A percentile compares a stretch with the other conserved stretches of the same genome.
These are phyloP conservation scores for Leptinotarsa tumamoca DNA, from an alignment of 2,888 invertebrate species.

Conservation along the genomic window DNA sequence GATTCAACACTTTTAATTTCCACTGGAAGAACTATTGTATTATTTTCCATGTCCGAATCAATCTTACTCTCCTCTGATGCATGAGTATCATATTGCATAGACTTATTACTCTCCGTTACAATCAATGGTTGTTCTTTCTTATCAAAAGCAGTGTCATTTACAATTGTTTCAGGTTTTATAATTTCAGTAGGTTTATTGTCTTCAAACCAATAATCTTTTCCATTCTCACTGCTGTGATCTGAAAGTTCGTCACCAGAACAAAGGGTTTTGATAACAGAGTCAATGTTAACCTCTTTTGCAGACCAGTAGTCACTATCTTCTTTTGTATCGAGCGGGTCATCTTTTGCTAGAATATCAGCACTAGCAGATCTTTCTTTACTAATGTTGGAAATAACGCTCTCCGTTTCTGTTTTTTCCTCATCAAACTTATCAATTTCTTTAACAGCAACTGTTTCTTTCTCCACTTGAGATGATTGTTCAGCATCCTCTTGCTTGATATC, in stretches of 20 bases:
- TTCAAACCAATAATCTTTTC: conserved; percentile 58
- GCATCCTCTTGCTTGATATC: conserved; percentile 27
- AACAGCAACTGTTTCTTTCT: conserved; percentile 56
- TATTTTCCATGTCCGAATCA: not conserved
- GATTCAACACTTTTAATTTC: conserved; percentile 39
- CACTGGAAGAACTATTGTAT: not conserved
- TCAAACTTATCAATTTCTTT: conserved; percentile 62
- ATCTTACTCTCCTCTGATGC: not conserved
- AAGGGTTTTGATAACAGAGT: conserved; percentile 83
- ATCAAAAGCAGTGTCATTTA: conserved; percentile 33
- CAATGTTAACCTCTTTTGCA: conserved; percentile 82
- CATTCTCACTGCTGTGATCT: conserved; percentile 62
- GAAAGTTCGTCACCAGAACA: conserved; percentile 69
- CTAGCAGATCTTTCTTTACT: conserved; percentile 61
- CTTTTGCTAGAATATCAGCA: conserved; percentile 63
- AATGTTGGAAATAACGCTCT: conserved; percentile 60
- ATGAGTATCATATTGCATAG: not conserved
- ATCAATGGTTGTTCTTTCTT: conserved; percentile 33
- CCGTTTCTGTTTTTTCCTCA: conserved; percentile 62
- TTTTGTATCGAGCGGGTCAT: conserved; percentile 69
- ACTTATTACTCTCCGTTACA: conserved; percentile 38
- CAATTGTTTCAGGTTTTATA: conserved; percentile 24
- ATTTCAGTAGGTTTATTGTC: conserved; percentile 44
- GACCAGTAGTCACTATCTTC: conserved; percentile 76
- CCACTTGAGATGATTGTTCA: conserved; percentile 36